phyloP scores from a whole-genome alignment of 2,113 vertebrate genomes.

The Centropus bengalensis region DNA sequence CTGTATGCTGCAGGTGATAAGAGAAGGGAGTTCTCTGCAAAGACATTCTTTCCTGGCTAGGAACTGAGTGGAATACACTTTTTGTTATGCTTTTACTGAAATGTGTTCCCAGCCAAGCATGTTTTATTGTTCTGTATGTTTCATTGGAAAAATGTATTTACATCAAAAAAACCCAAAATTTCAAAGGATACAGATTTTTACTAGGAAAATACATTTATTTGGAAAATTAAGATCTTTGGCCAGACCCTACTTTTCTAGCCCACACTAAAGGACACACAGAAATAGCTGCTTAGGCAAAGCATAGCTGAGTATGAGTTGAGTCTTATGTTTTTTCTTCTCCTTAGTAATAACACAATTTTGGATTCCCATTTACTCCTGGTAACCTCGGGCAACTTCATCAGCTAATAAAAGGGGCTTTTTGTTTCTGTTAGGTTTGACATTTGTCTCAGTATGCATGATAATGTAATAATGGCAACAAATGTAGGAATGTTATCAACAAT shows the following conservation, averaged over 20 bases:
- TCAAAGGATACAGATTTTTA: not conserved
- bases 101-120: not conserved
- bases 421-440: not conserved
- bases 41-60: not conserved
- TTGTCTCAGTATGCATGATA: not conserved
- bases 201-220: not conserved
- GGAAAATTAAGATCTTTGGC: not conserved
- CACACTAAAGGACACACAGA: not conserved
- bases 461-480: not conserved
- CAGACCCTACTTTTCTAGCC: not conserved
- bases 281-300: not conserved
- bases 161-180: not conserved
- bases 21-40: not conserved
- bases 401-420: rapidly evolving
- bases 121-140: too few relatives aligned
- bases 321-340: not conserved
- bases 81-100: not conserved
- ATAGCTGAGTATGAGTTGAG: not conserved
- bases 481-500: not conserved
- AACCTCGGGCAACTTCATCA: not conserved
- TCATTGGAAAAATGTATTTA: not conserved
- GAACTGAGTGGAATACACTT: not conserved
- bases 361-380: not conserved
- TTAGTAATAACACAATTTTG: not conserved
- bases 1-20: not conserved